A percentile compares a stretch with the other conserved stretches of the same genome.
Conservation (phyloP, 2,113 vertebrate species). For the Tringa solitaria region DNA sequence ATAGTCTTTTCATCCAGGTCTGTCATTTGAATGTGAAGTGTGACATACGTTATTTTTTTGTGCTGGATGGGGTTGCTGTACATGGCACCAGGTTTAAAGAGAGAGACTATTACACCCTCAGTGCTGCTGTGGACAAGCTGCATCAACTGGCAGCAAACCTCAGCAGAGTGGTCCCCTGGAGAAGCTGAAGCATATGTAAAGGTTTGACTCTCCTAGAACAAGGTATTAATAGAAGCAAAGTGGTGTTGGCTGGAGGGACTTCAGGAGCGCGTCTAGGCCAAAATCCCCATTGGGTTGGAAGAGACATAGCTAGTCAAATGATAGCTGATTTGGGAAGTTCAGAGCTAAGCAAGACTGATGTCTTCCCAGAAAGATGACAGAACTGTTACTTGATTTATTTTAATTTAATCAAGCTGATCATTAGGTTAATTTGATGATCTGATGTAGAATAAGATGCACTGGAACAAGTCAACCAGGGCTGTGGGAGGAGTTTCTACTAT, state of each 20-base stretch:
- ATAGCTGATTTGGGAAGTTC: conserved; percentile 30
- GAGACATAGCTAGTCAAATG: neutral
- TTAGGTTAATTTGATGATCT: conserved; percentile 42
- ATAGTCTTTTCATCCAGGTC: neutral
- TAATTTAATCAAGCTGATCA: conserved; percentile 47
- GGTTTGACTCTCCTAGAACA: neutral
- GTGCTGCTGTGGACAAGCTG: neutral
- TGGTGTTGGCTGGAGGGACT: neutral
- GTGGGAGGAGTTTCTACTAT: neutral
- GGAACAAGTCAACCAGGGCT: neutral
- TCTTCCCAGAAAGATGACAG: conserved; percentile 42
- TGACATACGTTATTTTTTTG: accelerated
- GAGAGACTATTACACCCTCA: neutral
- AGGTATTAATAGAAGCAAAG: conserved; percentile 3
- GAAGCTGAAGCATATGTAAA: neutral
- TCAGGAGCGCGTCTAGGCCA: neutral
- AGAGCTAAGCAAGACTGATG: neutral
- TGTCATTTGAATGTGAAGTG: neutral
- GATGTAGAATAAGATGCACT: neutral
- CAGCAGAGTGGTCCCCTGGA: neutral
- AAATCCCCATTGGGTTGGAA: conserved; percentile 15
- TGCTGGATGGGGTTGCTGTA: neutral
- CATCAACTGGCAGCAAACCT: neutral
- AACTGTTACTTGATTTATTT: conserved; percentile 29
- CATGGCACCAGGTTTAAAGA: neutral